Evolutionary conservation across 2,888 invertebrate species (phyloP), one percentile per base, ranked within the genome.

Genomic region (Incurvaria masculella): DNA sequence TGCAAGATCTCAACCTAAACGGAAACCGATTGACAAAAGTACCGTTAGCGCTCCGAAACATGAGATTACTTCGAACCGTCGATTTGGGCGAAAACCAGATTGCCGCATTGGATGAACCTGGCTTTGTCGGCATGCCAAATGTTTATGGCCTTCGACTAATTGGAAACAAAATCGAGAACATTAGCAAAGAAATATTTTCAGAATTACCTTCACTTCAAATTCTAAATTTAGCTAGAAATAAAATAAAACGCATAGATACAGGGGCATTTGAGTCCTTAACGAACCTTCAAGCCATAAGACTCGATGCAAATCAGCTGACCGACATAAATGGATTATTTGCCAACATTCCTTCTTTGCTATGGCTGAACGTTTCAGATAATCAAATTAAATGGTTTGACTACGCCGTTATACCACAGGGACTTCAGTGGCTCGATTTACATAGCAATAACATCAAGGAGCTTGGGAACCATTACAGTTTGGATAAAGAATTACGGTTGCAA

Each of bases 61-160:
- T 94, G 88, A 84, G 90, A 55, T 80, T 93, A 61, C 76, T 97
- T 61, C 84, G 89, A 65, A 92, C 91, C 44, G 85, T 97, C 52
- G 94, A 95, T 75, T 80, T 97, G 57, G 94, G 94, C 49, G 94
- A 95, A 72, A 97, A 97, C 78, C 82, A 85, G 66, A 89, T 98
- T 65, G 83, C 85, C 48, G 83, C 84, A 49, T 72, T 97, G 51
- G 90, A 91, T 56, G 87, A 90, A 57, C 86, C 89, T 10, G 88
- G 90, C 45, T 92, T 95, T 66, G 83, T 87, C 53, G 91, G 91
- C 42, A 83, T 97, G 79, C 86, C 85, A 55, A 91, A 91, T 66
- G 82, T 97, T 49, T 91, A 92, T 65, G 91, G 93, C 17, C 76
- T 97, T 55, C 84, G 94, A 52, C 79, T 97, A 63, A 92, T 95